phyloP scores from a whole-genome alignment of 2,113 vertebrate genomes.

The Lampris incognitus region DNA sequence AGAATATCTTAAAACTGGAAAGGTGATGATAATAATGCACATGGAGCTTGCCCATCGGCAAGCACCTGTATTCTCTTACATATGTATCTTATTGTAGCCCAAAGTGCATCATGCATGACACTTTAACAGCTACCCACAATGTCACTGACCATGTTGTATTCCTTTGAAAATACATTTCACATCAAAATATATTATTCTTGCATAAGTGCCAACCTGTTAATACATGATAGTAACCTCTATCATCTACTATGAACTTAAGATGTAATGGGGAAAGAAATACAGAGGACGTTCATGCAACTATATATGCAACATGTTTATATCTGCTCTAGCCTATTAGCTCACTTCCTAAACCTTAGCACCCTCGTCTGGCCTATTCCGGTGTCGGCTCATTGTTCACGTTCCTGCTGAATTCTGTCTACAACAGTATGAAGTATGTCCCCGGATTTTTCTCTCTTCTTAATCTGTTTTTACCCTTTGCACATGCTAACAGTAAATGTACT shows the following conservation, averaged over 20 bases:
- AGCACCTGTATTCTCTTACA: too few relatives aligned
- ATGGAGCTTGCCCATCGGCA: too few relatives aligned
- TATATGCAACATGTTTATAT: not conserved
- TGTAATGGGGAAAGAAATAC: not conserved
- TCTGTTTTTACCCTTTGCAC: too few relatives aligned
- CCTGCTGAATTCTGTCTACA: not conserved
- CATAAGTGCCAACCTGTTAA: not conserved
- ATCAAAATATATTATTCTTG: not conserved
- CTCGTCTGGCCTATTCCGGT: constrained; percentile 52
- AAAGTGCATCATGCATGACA: too few relatives aligned
- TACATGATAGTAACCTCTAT: not conserved
- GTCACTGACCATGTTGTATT: too few relatives aligned
- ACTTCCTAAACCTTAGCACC: constrained; percentile 60
- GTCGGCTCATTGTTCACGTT: constrained; percentile 15
- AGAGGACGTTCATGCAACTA: constrained; percentile 10
- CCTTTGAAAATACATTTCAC: not conserved
- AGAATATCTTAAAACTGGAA: too few relatives aligned
- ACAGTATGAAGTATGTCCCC: too few relatives aligned
- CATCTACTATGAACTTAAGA: not conserved
- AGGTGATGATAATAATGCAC: too few relatives aligned
- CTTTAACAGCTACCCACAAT: too few relatives aligned
- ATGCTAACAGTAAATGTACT: too few relatives aligned
- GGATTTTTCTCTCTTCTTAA: too few relatives aligned
- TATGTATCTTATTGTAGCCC: too few relatives aligned
- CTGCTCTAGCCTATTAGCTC: constrained; percentile 4